Conservation (phyloP, 2,797 vertebrate genomes). For the Botia kubotai region DNA sequence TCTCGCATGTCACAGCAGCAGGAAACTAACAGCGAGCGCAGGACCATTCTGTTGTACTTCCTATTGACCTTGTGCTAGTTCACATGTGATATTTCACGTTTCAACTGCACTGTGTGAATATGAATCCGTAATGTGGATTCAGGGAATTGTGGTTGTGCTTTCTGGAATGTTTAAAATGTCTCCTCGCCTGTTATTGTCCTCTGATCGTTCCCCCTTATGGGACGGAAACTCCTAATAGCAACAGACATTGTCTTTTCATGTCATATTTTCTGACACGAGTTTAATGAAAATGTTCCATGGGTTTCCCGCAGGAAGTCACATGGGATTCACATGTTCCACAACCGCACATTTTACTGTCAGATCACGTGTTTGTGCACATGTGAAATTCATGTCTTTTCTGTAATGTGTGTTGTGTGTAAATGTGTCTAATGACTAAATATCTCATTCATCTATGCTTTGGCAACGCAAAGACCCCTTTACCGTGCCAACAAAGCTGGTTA, state of each 20-base stretch:
- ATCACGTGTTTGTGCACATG: too few species aligned
- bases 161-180: not conserved
- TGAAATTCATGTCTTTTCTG: too few species aligned
- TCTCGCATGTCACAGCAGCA: constrained; percentile 31
- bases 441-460: too few species aligned
- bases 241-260: not conserved
- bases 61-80: constrained; percentile 28
- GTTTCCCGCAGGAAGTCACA: too few species aligned
- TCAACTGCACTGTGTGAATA: constrained; percentile 21
- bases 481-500: not conserved
- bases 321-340: too few species aligned
- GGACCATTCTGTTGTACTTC: constrained; percentile 23
- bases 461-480: too few species aligned
- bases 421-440: too few species aligned
- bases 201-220: not conserved
- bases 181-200: not conserved
- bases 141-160: constrained; percentile 13
- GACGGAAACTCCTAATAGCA: not conserved
- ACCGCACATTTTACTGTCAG: too few species aligned
- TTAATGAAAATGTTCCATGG: not conserved
- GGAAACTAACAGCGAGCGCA: constrained; percentile 20
- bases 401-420: too few species aligned
- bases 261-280: not conserved
- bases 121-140: constrained; percentile 35
- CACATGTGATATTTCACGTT: not conserved